These are phyloP conservation scores for Nymphicus hollandicus DNA, from an alignment of 2,113 vertebrate genomes.

Conservation along the genomic window DNA sequence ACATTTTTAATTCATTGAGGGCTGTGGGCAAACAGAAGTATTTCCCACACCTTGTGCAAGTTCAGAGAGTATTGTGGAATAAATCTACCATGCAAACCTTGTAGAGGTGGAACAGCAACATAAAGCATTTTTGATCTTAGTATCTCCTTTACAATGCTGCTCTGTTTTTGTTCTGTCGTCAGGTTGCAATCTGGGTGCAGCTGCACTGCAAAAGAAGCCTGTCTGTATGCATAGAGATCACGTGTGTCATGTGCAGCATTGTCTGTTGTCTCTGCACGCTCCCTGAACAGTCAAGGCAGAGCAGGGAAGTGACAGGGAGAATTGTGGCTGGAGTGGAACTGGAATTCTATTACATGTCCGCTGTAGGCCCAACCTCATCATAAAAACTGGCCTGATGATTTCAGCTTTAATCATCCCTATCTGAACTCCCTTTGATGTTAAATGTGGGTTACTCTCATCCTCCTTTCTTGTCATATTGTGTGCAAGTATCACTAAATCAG, in stretches of 20 bases:
- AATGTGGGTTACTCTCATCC: background rate
- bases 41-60: background rate
- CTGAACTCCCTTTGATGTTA: slow-evolving; percentile 11
- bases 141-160: background rate
- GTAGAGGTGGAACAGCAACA: background rate
- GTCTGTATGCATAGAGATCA: background rate
- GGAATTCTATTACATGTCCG: background rate
- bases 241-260: background rate
- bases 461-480: background rate
- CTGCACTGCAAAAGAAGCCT: background rate
- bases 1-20: background rate
- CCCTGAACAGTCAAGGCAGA: background rate
- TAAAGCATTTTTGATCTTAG: background rate
- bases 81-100: background rate
- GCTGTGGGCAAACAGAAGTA: background rate
- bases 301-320: background rate
- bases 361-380: background rate
- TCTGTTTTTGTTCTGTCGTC: background rate
- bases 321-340: background rate
- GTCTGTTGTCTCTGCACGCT: background rate
- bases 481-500: background rate
- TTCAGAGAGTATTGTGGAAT: background rate
- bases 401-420: background rate
- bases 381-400: background rate
- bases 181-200: background rate